Evolutionary conservation across 2,113 vertebrate genomes (phyloP).

Genomic region (Talpa occidentalis): DNA sequence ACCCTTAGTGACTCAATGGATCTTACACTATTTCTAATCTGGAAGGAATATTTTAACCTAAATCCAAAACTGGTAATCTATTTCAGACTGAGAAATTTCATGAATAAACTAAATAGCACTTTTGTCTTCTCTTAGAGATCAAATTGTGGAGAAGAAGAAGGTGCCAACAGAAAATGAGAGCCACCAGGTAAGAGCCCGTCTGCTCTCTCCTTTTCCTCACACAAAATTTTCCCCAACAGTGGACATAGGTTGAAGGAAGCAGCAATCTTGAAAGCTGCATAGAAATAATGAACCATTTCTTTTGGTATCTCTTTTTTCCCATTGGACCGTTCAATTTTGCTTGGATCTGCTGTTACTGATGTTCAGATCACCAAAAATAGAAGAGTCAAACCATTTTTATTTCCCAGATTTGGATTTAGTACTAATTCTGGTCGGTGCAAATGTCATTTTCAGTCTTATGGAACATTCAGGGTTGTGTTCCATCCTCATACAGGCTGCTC

Average conservation of each 20-base stretch:
- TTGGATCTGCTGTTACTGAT: conserved; percentile 44
- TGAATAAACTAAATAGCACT: conserved; percentile 55
- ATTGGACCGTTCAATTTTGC: conserved; percentile 43
- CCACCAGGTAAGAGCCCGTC: conserved; percentile 72
- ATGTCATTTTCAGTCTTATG: conserved; percentile 49
- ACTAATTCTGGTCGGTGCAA: conserved; percentile 47
- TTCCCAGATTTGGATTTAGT: conserved; percentile 44
- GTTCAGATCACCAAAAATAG: conserved; percentile 33
- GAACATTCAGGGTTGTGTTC: conserved; percentile 30
- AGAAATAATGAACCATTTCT: conserved; percentile 48
- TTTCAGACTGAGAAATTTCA: conserved; percentile 27
- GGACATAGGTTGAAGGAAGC: conserved; percentile 42
- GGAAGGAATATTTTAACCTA: conserved; percentile 10
- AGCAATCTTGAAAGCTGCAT: conserved; percentile 29
- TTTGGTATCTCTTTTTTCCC: conserved; percentile 45
- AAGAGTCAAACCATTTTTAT: conserved; percentile 52
- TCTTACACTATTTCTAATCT: conserved; percentile 52
- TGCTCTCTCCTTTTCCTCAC: conserved; percentile 32
- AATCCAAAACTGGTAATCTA: background rate
- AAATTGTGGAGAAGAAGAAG: conserved; percentile 67
- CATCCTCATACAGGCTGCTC: conserved; percentile 59
- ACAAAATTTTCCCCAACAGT: conserved; percentile 52
- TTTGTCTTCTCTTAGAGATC: conserved; percentile 73
- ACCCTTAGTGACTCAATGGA: conserved; percentile 10
- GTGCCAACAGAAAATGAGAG: conserved; percentile 44